These are phyloP conservation scores for Spheniscus humboldti DNA, from an alignment of 2,797 vertebrate species.

Conservation along the genomic window DNA sequence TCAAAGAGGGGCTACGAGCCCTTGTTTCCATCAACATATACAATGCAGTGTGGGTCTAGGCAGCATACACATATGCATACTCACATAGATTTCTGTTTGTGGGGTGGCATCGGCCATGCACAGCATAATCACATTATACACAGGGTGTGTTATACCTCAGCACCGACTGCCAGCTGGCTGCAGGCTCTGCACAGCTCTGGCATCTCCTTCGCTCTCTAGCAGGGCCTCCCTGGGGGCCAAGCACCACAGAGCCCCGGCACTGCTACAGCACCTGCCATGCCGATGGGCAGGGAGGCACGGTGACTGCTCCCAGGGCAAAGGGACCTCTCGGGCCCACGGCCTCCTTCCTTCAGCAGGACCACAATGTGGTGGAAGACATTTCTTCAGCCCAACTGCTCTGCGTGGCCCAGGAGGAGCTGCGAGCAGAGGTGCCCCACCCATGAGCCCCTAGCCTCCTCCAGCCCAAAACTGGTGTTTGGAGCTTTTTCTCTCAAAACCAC, in stretches of 20 bases:
- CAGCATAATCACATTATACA: not conserved
- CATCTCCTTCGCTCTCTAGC: accelerated
- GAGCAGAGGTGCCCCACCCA: not conserved
- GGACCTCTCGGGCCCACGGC: not conserved
- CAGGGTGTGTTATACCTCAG: not conserved
- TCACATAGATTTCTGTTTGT: not conserved
- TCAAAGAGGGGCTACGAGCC: not conserved
- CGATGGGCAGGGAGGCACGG: accelerated
- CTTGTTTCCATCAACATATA: not conserved
- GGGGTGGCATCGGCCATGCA: no score
- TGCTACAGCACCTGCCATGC: accelerated
- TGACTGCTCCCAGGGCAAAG: not conserved
- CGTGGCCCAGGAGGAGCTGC: not conserved
- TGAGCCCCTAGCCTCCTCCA: not conserved
- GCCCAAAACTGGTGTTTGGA: not conserved
- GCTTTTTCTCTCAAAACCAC: not conserved
- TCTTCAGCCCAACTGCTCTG: not conserved
- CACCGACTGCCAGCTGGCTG: not conserved
- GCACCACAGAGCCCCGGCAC: not conserved
- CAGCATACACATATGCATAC: not conserved
- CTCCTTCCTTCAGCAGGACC: not conserved
- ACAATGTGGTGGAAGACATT: not conserved
- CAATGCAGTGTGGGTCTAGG: not conserved
- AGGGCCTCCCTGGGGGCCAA: accelerated
- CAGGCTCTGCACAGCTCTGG: accelerated